These are phyloP conservation scores for Prosapia bicincta DNA, from an alignment of 2,888 invertebrate species.

Conservation along the genomic window DNA sequence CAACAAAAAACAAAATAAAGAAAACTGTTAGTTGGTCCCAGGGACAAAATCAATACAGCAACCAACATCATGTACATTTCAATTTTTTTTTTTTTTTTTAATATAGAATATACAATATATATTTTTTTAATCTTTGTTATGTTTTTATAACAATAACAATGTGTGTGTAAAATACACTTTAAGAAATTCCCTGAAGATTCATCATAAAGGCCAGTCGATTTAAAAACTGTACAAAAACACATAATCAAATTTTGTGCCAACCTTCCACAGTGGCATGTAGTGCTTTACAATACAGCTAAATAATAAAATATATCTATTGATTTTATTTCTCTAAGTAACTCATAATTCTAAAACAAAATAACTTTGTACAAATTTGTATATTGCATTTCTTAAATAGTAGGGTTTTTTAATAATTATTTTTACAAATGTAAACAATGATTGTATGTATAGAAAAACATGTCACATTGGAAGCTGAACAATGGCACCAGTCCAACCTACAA, in stretches of 20 bases:
- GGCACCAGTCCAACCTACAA: conserved; percentile 7
- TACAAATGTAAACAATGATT: conserved; percentile 7
- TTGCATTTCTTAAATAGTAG: conserved; percentile 11
- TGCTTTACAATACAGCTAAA: conserved; percentile 6
- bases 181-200: conserved; percentile 18
- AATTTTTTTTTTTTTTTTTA: conserved; percentile 1
- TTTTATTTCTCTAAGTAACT: conserved; percentile 14
- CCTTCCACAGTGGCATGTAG: neutral
- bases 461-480: conserved; percentile 3
- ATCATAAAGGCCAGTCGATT: conserved; percentile 18
- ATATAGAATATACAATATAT: conserved; percentile 26
- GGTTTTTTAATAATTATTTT: neutral
- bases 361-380: conserved; percentile 25
- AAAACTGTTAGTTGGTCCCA: conserved; percentile 14
- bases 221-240: conserved; percentile 21
- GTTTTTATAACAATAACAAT: conserved; percentile 27
- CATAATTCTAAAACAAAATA: conserved; percentile 24
- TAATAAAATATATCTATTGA: conserved; percentile 26
- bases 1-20: neutral
- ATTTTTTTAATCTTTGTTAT: conserved; percentile 20
- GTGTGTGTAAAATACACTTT: conserved; percentile 23
- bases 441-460: conserved; percentile 6
- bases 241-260: neutral
- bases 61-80: neutral
- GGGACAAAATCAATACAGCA: conserved; percentile 13